Conservation (phyloP, 2,888 invertebrate genomes). For the Ectemnius lituratus region DNA sequence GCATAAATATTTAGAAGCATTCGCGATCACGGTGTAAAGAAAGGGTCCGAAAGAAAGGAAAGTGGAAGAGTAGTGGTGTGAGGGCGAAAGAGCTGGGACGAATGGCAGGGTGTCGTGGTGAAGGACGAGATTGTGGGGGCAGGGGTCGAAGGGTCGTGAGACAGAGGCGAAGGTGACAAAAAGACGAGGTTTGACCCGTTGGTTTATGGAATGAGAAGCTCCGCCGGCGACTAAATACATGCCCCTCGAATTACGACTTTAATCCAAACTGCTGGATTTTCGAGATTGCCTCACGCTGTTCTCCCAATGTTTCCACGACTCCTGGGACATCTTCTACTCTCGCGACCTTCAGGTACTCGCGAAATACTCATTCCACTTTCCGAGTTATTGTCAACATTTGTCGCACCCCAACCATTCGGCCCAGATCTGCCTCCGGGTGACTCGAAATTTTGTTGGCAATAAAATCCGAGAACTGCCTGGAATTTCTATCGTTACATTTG, state of each 20-base stretch:
- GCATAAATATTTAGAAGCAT: constrained; percentile 67
- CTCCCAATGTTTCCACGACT: not conserved
- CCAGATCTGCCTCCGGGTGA: not conserved
- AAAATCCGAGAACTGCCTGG: not conserved
- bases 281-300: not conserved
- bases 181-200: not conserved
- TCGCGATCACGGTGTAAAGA: not conserved
- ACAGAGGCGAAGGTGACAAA: constrained; percentile 7
- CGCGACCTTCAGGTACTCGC: not conserved
- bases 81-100: not conserved
- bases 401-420: not conserved
- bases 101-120: constrained; percentile 1
- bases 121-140: not conserved
- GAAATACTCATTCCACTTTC: not conserved
- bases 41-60: constrained; percentile 8
- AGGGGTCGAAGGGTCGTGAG: constrained; percentile 5
- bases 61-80: constrained; percentile 6
- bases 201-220: not conserved
- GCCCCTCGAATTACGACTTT: constrained; percentile 1
- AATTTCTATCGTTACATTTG: not conserved
- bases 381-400: not conserved
- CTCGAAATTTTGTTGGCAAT: constrained; percentile 1
- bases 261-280: constrained; percentile 8
- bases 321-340: not conserved
- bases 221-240: not conserved